These are phyloP conservation scores for Chiloscyllium plagiosum DNA, from an alignment of 2,113 vertebrate species.

Conservation along the genomic window DNA sequence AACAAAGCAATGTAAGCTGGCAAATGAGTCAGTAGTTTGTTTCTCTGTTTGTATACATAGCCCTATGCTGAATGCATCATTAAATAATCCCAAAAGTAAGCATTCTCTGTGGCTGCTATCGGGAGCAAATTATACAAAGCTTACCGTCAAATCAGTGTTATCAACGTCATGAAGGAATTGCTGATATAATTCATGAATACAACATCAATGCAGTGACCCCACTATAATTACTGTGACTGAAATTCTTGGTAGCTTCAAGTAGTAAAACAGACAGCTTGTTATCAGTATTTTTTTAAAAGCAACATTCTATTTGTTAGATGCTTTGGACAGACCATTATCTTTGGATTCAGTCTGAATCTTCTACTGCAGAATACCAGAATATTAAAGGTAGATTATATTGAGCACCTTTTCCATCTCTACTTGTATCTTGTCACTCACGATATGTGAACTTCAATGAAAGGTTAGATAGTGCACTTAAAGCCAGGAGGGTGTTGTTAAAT, in stretches of 20 bases:
- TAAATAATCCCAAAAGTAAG: not conserved
- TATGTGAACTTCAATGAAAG: not conserved
- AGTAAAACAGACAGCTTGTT: not conserved
- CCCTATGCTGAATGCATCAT: not conserved
- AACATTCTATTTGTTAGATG: not conserved
- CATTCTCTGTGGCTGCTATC: not conserved
- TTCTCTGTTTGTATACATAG: not conserved
- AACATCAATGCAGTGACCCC: not conserved
- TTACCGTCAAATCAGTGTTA: not conserved
- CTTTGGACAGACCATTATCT: not conserved
- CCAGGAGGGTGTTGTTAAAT: not conserved
- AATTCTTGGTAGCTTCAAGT: not conserved
- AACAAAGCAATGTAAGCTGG: not conserved
- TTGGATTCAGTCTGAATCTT: not conserved
- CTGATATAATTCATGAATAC: not conserved
- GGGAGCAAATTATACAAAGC: not conserved
- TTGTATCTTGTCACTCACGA: not conserved
- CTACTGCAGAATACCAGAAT: not conserved
- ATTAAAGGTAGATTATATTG: not conserved
- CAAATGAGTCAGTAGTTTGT: not conserved
- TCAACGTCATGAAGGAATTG: not conserved
- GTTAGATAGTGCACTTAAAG: not conserved
- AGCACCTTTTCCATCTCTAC: not conserved
- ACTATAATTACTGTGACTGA: not conserved
- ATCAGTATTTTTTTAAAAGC: not conserved